phyloP scores from a whole-genome alignment of 2,113 vertebrate species.

The Ochotona curzoniae region DNA sequence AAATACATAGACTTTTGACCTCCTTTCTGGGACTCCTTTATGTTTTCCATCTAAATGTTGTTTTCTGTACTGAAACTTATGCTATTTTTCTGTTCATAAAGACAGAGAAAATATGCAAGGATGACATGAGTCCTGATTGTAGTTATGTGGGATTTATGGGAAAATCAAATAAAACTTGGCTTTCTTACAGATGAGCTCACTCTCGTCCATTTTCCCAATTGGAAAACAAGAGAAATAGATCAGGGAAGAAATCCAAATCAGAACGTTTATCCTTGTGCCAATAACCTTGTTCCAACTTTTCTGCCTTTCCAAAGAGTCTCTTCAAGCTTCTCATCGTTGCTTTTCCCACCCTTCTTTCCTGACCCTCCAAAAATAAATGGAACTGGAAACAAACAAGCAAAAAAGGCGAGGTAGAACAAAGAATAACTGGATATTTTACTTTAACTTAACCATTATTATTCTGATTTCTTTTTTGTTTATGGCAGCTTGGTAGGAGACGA shows the following conservation, averaged over 20 bases:
- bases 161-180: slow-evolving; percentile 46
- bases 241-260: slow-evolving; percentile 53
- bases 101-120: not conserved
- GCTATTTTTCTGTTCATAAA: not conserved
- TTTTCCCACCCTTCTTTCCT: not conserved
- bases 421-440: not conserved
- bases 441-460: not conserved
- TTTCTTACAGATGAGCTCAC: slow-evolving; percentile 16
- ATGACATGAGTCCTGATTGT: not conserved
- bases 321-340: not conserved
- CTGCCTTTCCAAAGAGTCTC: not conserved
- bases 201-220: not conserved
- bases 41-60: not conserved
- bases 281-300: slow-evolving; percentile 23
- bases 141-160: not conserved
- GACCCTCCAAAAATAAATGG: not conserved
- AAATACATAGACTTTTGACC: not conserved
- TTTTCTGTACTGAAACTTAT: not conserved
- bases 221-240: slow-evolving; percentile 37
- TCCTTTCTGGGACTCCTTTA: not conserved
- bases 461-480: not conserved
- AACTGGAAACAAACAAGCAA: not conserved
- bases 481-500: not conserved
- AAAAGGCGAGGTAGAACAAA: not conserved
- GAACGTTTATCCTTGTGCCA: slow-evolving; percentile 55